Evolutionary conservation across 2,797 vertebrate species (phyloP), one percentile per base, ranked within the genome.

Genomic region (Pitangus sulphuratus): DNA sequence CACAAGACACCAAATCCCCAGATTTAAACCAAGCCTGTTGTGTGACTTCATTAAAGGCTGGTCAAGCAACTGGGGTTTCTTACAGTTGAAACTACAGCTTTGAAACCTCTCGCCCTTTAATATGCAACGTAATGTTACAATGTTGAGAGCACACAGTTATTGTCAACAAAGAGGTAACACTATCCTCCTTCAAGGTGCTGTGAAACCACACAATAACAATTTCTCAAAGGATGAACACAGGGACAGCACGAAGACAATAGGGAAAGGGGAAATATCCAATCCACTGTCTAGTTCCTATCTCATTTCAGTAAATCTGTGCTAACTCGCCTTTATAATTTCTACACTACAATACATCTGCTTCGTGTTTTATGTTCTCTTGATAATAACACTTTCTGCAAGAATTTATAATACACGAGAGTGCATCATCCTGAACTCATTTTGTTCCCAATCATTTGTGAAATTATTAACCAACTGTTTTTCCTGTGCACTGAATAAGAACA

Each of bases 401-500:
- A 66, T 90, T 72, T 78, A 82, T 86, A 62, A 45, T 65, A 84
- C 80, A 79, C 31, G 1, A 50, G 88, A 90, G 74, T 17, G 18
- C 53, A 83, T 64, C 56, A 87, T 89, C 15, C 66, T 25, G 25
- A 95, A 88, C n/a, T 66, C 18, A 87, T 91, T 93, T 84, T 44
- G 25, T 74, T 94, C 50, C 70, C 26, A 89, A 48, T 33, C 70
- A 82, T 62, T 77, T 84, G 62, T 84, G 74, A 87, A 74, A 89
- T 84, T 88, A 92, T 85, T 90, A 93, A 79, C 66, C 91, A 96
- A 94, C 62, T 84, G 75, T 15, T 92, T 92, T 88, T 91, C 9
- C 37, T 64, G 64, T 68, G 61, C 69, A 78, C 20, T 90, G 84
- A 39, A 15, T 54, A 82, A 87, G 44, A 90, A 75, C 37, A 90